These are phyloP conservation scores for Melikaiella ostensackeni DNA, from an alignment of 2,888 invertebrate genomes.

Conservation along the genomic window DNA sequence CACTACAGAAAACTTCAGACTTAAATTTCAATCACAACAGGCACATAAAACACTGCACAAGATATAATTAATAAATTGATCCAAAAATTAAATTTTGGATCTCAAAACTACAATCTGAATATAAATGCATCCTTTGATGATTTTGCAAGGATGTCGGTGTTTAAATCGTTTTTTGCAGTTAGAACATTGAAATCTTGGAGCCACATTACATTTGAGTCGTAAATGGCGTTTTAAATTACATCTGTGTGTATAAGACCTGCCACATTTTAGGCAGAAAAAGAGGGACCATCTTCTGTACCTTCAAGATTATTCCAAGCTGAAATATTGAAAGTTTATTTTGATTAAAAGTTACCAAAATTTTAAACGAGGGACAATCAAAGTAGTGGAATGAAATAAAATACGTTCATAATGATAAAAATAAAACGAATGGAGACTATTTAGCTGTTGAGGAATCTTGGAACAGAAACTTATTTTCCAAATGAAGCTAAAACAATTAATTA, in stretches of 20 bases:
- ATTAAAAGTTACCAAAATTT: neutral
- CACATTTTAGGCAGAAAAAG: conserved; percentile 34
- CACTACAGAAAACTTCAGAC: neutral
- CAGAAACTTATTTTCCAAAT: neutral
- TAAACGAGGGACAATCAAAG: neutral
- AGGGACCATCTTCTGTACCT: conserved; percentile 18
- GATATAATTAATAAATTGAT: neutral
- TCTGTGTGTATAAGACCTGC: conserved; percentile 46
- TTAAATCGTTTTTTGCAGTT: conserved; percentile 74
- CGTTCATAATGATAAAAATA: neutral
- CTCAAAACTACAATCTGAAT: neutral
- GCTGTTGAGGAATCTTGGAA: neutral
- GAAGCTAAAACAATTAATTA: neutral
- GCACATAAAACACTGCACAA: conserved; percentile 18
- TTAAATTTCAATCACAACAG: neutral
- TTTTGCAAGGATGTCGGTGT: conserved; percentile 72
- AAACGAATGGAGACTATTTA: conserved; percentile 1
- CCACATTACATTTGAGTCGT: conserved; percentile 68
- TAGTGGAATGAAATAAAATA: neutral
- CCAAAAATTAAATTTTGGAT: neutral
- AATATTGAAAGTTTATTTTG: conserved; percentile 17
- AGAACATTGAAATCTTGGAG: conserved; percentile 68
- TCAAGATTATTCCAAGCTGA: conserved; percentile 16
- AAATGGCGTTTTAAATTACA: conserved; percentile 52
- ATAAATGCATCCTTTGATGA: conserved; percentile 22